Conservation (phyloP, 2,888 invertebrate genomes). For the Herminia tarsipennalis region DNA sequence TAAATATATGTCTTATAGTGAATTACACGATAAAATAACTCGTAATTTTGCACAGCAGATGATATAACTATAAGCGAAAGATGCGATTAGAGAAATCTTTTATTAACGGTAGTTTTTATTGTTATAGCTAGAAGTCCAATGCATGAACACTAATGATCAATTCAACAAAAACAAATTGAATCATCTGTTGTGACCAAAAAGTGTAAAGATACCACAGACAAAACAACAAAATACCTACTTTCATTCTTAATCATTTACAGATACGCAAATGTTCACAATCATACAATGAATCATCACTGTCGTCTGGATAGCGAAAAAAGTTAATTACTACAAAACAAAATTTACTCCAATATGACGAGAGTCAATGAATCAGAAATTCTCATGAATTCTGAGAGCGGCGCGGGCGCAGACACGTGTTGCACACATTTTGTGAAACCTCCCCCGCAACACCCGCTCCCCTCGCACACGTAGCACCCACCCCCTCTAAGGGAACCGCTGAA, state of each 20-base stretch:
- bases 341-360: slow-evolving; percentile 57
- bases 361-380: slow-evolving; percentile 80
- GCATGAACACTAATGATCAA: no score
- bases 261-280: slow-evolving; percentile 11
- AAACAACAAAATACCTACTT: neutral
- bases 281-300: slow-evolving; percentile 31
- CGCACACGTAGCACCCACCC: slow-evolving; percentile 49
- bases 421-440: slow-evolving; percentile 71
- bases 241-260: slow-evolving; percentile 11
- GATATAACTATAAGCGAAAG: no score
- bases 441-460: slow-evolving; percentile 52
- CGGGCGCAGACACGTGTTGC: slow-evolving; percentile 69
- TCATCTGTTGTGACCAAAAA: no score
- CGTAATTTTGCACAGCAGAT: no score
- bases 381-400: slow-evolving; percentile 66
- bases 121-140: no score
- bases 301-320: slow-evolving; percentile 30
- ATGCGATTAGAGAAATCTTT: no score
- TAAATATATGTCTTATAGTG: no score
- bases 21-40: no score
- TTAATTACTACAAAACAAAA: slow-evolving; percentile 46
- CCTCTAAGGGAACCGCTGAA: slow-evolving; percentile 75
- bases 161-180: no score
- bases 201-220: no score
- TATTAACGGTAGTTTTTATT: no score